phyloP scores from a whole-genome alignment of 2,113 vertebrate genomes.

The Lepus americanus region DNA sequence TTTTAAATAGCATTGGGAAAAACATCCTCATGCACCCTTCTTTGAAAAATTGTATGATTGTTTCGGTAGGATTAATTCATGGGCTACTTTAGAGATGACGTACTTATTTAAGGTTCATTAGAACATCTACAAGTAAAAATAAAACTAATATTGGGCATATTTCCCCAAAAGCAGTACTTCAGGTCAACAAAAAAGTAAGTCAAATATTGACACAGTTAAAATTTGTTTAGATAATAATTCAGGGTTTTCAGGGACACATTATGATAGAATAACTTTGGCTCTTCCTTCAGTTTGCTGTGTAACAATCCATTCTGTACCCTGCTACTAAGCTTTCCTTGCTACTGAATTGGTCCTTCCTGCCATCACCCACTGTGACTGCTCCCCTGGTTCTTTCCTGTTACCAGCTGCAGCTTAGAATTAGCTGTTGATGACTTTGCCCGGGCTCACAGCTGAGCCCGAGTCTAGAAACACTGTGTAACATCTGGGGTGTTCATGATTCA shows the following conservation, averaged over 20 bases:
- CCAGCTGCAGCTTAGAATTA: neutral
- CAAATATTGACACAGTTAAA: slow-evolving; percentile 29
- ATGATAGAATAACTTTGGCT: slow-evolving; percentile 23
- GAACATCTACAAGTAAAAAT: slow-evolving; percentile 11
- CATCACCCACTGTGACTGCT: neutral
- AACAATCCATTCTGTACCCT: neutral
- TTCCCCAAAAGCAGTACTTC: neutral
- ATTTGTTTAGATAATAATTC: neutral
- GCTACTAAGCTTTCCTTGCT: neutral
- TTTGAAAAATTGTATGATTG: slow-evolving; percentile 47
- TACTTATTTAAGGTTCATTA: slow-evolving; percentile 32
- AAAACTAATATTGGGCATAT: neutral
- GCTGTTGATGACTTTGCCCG: neutral
- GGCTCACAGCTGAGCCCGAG: neutral
- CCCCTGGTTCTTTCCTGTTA: neutral
- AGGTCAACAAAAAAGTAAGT: neutral
- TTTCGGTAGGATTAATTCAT: slow-evolving; percentile 27
- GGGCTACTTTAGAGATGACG: neutral
- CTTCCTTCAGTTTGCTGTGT: neutral
- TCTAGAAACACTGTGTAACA: neutral
- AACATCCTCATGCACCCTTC: neutral
- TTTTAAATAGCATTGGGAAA: slow-evolving; percentile 21
- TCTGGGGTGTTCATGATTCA: neutral
- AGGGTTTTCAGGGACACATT: neutral
- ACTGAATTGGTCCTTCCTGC: neutral